phyloP scores from a whole-genome alignment of 2,797 vertebrate species.

The Eulemur mongoz region DNA sequence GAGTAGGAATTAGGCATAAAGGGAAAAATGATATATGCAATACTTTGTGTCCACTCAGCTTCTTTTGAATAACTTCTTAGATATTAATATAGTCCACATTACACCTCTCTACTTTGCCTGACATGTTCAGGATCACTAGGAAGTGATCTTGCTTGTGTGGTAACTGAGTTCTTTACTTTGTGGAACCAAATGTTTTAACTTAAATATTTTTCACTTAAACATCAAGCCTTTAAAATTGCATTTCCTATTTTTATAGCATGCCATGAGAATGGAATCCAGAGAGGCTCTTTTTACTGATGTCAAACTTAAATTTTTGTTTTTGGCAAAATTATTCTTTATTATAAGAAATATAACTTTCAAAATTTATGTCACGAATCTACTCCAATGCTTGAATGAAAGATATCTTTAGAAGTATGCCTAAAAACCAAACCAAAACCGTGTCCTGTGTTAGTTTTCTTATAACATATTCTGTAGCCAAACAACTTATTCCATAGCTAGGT shows the following conservation, averaged over 20 bases:
- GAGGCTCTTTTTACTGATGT: background rate
- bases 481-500: background rate
- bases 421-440: background rate
- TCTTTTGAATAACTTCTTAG: background rate
- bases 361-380: background rate
- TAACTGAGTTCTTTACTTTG: background rate
- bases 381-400: slow-evolving; percentile 18
- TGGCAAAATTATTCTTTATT: slow-evolving; percentile 15
- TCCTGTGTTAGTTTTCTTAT: background rate
- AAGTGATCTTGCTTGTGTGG: background rate
- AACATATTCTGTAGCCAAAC: too few species aligned
- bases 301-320: slow-evolving; percentile 1
- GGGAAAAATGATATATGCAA: background rate
- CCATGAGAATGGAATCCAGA: background rate
- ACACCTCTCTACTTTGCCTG: background rate
- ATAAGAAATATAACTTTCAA: background rate
- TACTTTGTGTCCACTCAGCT: background rate
- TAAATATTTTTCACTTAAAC: background rate
- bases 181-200: background rate
- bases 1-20: background rate
- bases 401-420: background rate
- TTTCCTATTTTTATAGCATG: slow-evolving; percentile 19
- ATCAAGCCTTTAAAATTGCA: slow-evolving; percentile 17
- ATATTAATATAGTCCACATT: background rate
- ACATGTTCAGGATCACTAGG: background rate